Base-by-base conservation (phyloP, 2,797 vertebrate species). In the Sebastes nivosus region DNA sequence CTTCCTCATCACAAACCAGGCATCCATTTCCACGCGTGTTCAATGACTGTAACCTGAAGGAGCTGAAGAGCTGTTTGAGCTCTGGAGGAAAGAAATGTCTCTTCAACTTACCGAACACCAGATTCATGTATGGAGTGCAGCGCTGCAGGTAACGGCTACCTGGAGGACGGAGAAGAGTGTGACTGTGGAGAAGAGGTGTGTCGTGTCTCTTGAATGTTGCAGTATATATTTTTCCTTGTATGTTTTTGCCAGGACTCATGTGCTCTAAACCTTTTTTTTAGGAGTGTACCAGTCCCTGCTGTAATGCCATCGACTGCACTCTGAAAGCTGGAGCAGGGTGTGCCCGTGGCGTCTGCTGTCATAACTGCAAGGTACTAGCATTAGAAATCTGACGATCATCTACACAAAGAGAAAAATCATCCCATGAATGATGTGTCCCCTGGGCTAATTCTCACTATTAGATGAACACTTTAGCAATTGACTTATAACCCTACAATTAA, bases 51-150 rank as follows among this genome's bases (percentile, higher is more conserved):
- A 99, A 99, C 84, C 93, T 91, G 73, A 96, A 79, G 72, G 98
- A 99, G 84, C 94, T 99, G 88, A 95, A 96, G 70, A 95, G 95
- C 74, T 99, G 98, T 80, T 95, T 99, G 92, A 96, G 85, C 89
- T 98, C 98, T 20, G 99, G 99, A 3, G 98, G 99, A 68, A 98
- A 98, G 18, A 99, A 98, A 95, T 99, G 99, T 89, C 97, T 99
- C 65, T 98, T 97, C 84, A 99, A 99, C 61, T 94, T 97, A 90
- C 99, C 99, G 0, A 97, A 99, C 92, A 97, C 97, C 71, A 96
- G 93, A 79, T 94, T 87, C 0, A 95, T 99, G 90, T 98, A 98
- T 10, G 98, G 97, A 82, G 98, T 98, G 32, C 96, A 94, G 74
- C 97, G 96, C 81, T 99, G 99, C 64, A 38, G 98, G 99, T 72